A percentile compares a stretch with the other conserved stretches of the same genome.
phyloP scores from a whole-genome alignment of 2,888 invertebrate genomes.

The Eulithis prunata region DNA sequence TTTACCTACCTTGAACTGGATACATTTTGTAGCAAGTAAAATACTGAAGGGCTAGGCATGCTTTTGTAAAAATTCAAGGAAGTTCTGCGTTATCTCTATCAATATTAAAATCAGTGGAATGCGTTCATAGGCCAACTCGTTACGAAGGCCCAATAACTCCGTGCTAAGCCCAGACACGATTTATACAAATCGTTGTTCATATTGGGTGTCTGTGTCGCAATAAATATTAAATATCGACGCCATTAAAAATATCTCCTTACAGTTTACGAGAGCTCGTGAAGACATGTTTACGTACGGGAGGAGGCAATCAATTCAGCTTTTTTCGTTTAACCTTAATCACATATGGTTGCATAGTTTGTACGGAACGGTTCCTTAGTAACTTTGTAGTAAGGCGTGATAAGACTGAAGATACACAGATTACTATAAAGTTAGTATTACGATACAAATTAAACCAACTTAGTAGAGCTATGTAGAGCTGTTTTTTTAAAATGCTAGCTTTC shows the following conservation, averaged over 20 bases:
- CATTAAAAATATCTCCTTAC: conserved; percentile 83
- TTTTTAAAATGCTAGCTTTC: background rate
- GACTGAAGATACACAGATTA: background rate
- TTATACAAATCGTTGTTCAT: conserved; percentile 79
- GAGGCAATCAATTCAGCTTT: conserved; percentile 75
- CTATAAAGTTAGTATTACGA: conserved; percentile 9
- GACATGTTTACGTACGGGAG: conserved; percentile 80
- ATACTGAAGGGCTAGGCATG: no score
- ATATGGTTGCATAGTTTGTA: conserved; percentile 16
- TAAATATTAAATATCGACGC: conserved; percentile 84
- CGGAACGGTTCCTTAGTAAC: background rate
- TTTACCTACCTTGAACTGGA: no score
- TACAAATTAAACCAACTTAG: conserved; percentile 14
- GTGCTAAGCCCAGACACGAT: conserved; percentile 45
- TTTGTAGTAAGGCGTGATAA: background rate
- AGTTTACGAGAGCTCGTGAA: conserved; percentile 78
- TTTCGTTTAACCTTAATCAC: conserved; percentile 64
- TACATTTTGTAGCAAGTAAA: no score
- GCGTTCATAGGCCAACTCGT: conserved; percentile 32
- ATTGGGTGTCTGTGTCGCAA: conserved; percentile 81
- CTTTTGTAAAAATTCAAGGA: conserved; percentile 1
- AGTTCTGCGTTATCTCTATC: conserved; percentile 4
- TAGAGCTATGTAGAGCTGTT: background rate
- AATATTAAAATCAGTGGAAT: conserved; percentile 21
- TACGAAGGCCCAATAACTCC: conserved; percentile 28